A percentile compares a stretch with the other conserved stretches of the same genome.
Conservation (phyloP, 2,113 vertebrate genomes). For the Dicentrarchus labrax region DNA sequence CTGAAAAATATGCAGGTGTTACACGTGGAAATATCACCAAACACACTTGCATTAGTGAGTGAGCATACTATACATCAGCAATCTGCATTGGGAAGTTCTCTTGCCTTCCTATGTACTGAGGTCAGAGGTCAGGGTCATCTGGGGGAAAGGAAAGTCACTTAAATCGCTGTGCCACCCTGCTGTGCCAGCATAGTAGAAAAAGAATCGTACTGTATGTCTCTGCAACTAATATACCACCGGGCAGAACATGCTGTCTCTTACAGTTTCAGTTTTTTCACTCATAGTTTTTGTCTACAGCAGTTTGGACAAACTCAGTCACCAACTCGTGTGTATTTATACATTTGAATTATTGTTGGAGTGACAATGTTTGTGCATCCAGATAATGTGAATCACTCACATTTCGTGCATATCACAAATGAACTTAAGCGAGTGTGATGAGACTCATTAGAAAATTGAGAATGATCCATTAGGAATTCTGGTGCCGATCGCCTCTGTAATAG, state of each 20-base stretch:
- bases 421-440: constrained; percentile 37
- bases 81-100: neutral
- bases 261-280: constrained; percentile 11
- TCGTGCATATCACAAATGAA: constrained; percentile 49
- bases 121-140: constrained; percentile 33
- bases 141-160: neutral
- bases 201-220: too few relatives aligned
- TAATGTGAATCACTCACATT: constrained; percentile 43
- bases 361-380: constrained; percentile 5
- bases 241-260: neutral
- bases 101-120: neutral
- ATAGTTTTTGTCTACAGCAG: neutral
- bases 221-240: too few relatives aligned
- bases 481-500: constrained; percentile 58
- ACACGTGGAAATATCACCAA: constrained; percentile 12
- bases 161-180: neutral
- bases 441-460: constrained; percentile 50
- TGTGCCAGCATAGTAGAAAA: neutral
- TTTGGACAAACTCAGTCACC: constrained; percentile 1
- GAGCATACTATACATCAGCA: constrained; percentile 6
- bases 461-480: constrained; percentile 1
- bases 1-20: constrained; percentile 7
- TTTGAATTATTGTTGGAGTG: constrained; percentile 14
- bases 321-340: constrained; percentile 2
- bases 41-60: neutral